Conservation (phyloP, 2,113 vertebrate species). For the Cheilinus undulatus region DNA sequence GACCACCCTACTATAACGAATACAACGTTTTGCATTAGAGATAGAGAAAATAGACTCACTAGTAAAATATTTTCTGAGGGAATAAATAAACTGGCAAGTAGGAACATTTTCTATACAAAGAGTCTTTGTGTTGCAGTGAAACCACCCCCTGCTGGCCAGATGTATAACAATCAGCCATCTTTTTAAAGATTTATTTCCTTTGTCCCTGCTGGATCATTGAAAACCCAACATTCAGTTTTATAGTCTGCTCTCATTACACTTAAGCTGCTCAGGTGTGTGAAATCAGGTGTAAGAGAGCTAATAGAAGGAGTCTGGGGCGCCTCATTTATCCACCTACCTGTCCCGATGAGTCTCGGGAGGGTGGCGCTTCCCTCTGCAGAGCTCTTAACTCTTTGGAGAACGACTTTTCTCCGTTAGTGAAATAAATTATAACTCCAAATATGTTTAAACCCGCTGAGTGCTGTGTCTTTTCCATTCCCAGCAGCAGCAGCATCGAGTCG, state of each 20-base stretch:
- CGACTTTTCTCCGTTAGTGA: not conserved
- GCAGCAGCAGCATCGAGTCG: slow-evolving; percentile 8
- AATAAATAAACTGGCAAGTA: too few relatives aligned
- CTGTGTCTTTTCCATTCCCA: not conserved
- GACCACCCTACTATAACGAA: too few relatives aligned
- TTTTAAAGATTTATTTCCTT: too few relatives aligned
- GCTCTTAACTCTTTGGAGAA: slow-evolving; percentile 9
- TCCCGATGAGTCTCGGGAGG: slow-evolving; percentile 11
- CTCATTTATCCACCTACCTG: slow-evolving; percentile 6
- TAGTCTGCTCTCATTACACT: not conserved
- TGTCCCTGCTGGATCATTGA: too few relatives aligned
- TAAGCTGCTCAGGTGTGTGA: not conserved
- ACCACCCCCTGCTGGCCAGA: not conserved
- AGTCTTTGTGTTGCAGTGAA: not conserved
- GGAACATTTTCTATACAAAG: not conserved
- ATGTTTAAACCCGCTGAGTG: not conserved
- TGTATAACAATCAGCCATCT: too few relatives aligned
- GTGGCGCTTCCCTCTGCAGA: slow-evolving; percentile 15
- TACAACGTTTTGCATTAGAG: too few relatives aligned
- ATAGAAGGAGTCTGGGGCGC: not conserved
- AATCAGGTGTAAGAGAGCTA: not conserved
- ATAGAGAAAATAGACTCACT: too few relatives aligned
- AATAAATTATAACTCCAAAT: not conserved
- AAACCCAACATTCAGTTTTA: not conserved
- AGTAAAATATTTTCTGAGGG: too few relatives aligned